Evolutionary conservation across 2,888 invertebrate genomes (phyloP).

Genomic region (Drosophila trichaetosa): DNA sequence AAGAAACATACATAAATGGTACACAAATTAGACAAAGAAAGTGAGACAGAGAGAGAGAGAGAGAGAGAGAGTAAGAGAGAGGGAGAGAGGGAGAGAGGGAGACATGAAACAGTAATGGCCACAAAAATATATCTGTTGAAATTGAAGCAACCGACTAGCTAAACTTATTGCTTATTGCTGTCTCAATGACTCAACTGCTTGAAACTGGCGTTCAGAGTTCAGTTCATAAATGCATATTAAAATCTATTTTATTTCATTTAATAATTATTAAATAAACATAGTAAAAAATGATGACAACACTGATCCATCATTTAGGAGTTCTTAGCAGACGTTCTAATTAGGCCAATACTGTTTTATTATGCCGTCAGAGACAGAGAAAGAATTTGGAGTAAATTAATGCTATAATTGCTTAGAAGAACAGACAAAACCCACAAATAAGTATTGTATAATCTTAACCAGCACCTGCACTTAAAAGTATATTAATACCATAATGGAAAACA

Average conservation of each 20-base stretch:
- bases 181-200: not conserved
- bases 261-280: not conserved
- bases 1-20: constrained; percentile 37
- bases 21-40: constrained; percentile 37
- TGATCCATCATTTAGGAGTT: not conserved
- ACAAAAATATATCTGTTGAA: not conserved
- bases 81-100: constrained; percentile 42
- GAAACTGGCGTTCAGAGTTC: not conserved
- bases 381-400: not conserved
- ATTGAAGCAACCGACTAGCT: not conserved
- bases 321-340: not conserved
- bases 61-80: constrained; percentile 13
- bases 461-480: constrained; percentile 22
- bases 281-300: no score
- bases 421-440: not conserved
- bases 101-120: constrained; percentile 21
- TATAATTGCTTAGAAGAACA: not conserved
- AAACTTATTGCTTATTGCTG: not conserved
- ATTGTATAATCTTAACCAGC: constrained; percentile 14
- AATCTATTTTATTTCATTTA: not conserved
- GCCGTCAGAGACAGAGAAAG: no score
- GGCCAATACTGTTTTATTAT: not conserved
- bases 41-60: constrained; percentile 19
- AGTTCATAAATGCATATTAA: not conserved
- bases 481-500: not conserved